A percentile compares a stretch with the other conserved stretches of the same genome.
These are phyloP conservation scores for Neoaliturus tenellus DNA, from an alignment of 2,888 invertebrate species.

Conservation along the genomic window DNA sequence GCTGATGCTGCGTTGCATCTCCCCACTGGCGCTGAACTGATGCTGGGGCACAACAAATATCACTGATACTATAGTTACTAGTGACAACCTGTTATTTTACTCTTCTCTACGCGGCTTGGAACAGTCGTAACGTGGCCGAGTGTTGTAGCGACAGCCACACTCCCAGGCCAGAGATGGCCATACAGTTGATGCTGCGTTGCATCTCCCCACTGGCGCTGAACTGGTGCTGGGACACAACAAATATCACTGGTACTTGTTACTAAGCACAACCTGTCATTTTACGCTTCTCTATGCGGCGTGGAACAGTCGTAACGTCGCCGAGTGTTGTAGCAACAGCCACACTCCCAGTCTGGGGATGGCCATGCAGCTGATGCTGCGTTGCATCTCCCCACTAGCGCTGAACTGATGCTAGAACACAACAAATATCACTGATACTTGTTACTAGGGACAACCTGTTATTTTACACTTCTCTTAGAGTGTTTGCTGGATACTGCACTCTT, in stretches of 20 bases:
- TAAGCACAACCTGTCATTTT: too few relatives aligned
- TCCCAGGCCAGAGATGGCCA: slow-evolving; percentile 86
- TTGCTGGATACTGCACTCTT: too few relatives aligned
- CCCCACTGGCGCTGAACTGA: slow-evolving; percentile 74
- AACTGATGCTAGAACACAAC: slow-evolving; percentile 66
- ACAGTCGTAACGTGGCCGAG: slow-evolving; percentile 91
- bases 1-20: slow-evolving; percentile 85
- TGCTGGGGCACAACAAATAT: too few relatives aligned
- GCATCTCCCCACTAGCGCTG: slow-evolving; percentile 78
- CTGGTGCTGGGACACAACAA: slow-evolving; percentile 66
- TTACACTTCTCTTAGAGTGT: too few relatives aligned
- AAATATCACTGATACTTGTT: too few relatives aligned
- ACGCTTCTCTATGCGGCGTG: too few relatives aligned
- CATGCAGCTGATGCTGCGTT: slow-evolving; percentile 87
- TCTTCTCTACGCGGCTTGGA: slow-evolving; percentile 89
- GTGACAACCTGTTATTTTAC: too few relatives aligned
- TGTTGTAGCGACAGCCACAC: slow-evolving; percentile 95
- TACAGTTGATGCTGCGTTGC: slow-evolving; percentile 85
- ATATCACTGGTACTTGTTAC: too few relatives aligned
- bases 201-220: slow-evolving; percentile 78
- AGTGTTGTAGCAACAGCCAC: slow-evolving; percentile 94
- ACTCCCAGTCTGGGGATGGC: slow-evolving; percentile 88
- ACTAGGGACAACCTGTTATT: too few relatives aligned
- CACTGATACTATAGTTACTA: too few relatives aligned
- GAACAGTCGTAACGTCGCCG: slow-evolving; percentile 90